phyloP scores from a whole-genome alignment of 2,888 invertebrate species.

The Escarpia spicata region DNA sequence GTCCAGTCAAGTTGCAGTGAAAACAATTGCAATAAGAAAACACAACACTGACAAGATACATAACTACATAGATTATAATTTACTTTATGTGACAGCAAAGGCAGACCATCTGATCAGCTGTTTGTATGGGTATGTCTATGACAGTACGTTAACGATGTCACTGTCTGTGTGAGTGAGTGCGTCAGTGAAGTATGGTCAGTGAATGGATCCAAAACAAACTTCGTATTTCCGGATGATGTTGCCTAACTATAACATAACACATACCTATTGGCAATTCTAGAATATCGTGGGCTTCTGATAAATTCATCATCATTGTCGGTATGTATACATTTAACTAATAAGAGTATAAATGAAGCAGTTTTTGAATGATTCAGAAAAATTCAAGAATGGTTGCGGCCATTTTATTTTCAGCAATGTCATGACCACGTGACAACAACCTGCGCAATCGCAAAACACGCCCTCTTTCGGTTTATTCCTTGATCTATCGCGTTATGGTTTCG shows the following conservation, averaged over 20 bases:
- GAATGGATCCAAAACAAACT: neutral
- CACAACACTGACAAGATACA: neutral
- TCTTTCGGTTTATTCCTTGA: neutral
- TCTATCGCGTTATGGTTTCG: no score
- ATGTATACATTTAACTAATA: conserved; percentile 17
- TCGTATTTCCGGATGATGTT: neutral
- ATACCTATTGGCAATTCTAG: conserved; percentile 38
- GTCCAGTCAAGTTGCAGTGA: neutral
- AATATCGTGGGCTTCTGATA: conserved; percentile 35
- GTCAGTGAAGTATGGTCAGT: no score
- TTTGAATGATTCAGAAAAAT: conserved; percentile 1
- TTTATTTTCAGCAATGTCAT: conserved; percentile 16
- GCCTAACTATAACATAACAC: neutral
- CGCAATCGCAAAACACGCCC: conserved; percentile 10
- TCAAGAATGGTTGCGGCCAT: conserved; percentile 14
- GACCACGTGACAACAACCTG: conserved; percentile 11
- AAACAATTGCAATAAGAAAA: neutral
- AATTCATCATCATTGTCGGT: neutral
- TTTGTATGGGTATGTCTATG: neutral
- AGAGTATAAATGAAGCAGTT: neutral
- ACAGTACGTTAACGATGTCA: neutral
- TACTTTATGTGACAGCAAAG: neutral
- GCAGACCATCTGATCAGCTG: neutral
- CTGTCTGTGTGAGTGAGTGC: no score
- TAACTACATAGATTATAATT: neutral